Evolutionary conservation across 2,797 vertebrate species (phyloP), one percentile per base, ranked within the genome.

Genomic region (Pipistrellus pipistrellus): DNA sequence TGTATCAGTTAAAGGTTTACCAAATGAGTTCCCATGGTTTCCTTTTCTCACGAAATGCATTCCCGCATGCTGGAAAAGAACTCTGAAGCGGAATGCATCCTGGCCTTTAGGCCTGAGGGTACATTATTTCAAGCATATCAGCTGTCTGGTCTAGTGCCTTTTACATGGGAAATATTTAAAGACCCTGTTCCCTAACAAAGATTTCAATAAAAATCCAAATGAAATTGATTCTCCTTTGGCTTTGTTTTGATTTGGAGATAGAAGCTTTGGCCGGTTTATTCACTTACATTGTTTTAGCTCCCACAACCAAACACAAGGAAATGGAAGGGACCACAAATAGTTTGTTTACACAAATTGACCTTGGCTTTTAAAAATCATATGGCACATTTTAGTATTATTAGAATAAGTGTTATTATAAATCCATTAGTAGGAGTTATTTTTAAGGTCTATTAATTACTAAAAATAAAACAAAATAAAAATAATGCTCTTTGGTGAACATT

Each of bases 21-120:
- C 85, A 98, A 97, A 91, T 88, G 97, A 97, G 97, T 98, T 98
- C 96, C 93, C 97, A 93, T 96, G 90, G 95, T 96, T 98, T 98
- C 93, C 82, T 95, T 98, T 97, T 96, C 86, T 66, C 89, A 92
- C 59, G 97, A 97, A 98, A 98, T 97, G 84, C 62, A 91, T 96
- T 98, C 96, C 38, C 78, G 51, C 90, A 91, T 88, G 87, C 64
- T 96, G 90, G 97, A 96, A 98, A 98, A 97, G 97, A 98, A 98
- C 97, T 97, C 96, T 97, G 97, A 98, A 97, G 96, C 62, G 85
- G 96, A 98, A 98, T 98, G 96, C 85, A 96, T 97, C 97, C 87
- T 80, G 94, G 97, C 84, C 97, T 98, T 97, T 96, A 98, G 97
- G 94, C 97, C 96, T 82, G 81, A n/a, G 97, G 97, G 96, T 96